Evolutionary conservation across 2,888 invertebrate genomes (phyloP).

Genomic region (Tipula unca): DNA sequence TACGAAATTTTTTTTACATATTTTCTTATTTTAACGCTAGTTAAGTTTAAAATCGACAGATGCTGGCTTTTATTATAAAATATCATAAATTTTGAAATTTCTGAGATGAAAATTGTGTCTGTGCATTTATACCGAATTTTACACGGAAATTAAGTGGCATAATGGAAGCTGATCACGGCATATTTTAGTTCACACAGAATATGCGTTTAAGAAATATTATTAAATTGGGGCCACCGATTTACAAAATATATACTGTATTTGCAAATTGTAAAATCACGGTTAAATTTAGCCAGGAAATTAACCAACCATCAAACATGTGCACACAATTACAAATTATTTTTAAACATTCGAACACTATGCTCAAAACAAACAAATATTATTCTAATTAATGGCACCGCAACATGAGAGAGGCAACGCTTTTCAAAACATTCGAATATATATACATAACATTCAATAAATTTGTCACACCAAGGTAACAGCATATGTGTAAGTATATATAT

Average conservation of each 20-base stretch:
- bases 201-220: neutral
- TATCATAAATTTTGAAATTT: neutral
- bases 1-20: neutral
- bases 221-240: neutral
- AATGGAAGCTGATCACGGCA: neutral
- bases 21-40: neutral
- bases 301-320: neutral
- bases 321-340: neutral
- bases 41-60: neutral
- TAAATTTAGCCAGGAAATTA: neutral
- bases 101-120: neutral
- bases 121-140: neutral
- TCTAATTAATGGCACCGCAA: neutral
- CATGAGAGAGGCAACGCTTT: neutral
- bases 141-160: neutral
- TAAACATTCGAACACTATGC: neutral
- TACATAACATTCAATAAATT: neutral
- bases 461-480: conserved; percentile 8
- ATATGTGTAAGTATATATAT: neutral
- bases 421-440: neutral
- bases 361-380: neutral
- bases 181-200: neutral
- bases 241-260: neutral
- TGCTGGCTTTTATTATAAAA: neutral
- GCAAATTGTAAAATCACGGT: neutral